Evolutionary conservation across 2,113 vertebrate genomes (phyloP), one percentile per base, ranked within the genome.

Genomic region (Sapayoa aenigma): DNA sequence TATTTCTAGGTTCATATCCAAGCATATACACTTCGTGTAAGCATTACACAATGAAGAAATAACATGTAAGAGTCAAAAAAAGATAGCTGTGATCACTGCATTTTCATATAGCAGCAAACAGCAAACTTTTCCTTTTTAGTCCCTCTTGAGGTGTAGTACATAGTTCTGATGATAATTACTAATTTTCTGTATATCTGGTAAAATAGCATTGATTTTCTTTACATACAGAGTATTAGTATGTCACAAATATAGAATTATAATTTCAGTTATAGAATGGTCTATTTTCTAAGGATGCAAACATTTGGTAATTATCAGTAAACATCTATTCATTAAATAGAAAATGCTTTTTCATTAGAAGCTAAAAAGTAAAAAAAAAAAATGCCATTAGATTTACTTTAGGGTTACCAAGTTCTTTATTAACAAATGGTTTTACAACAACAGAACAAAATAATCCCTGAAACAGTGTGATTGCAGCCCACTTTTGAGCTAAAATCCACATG

Each of bases 281-380:
- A 30, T 80, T 90, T 93, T 81, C 49, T 81, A 85, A 86, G 66
- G 11, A 75, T 47, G 9, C 31, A 63, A 93, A 94, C 92, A 60
- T 24, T 42, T 39, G 7, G 4, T 67, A 91, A 86, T 94, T 92
- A 73, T 72, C 4, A 22, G 18, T 63, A 81, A 89, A 60, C 66
- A 53, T 20, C 52, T 75, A 87, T 72, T 84, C 37, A 84, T 91
- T 91, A 90, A 41, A 83, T 68, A 8, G 81, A 89, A 90, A 95
- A 66, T 62, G 2, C 1, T 60, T 90, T 84, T 79, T 80, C 12
- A n/a, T 85, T 56, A 39, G 46, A 46, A 3, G 14, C 50, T 72
- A 77, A 82, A 86, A 91, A 55, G n/a, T 2, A 44, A 62, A 74
- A 60, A 71, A n/a, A 49, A 7, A 68, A 37, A 50, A 42, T n/a